These are phyloP conservation scores for Heliothis subflexa DNA, from an alignment of 1,140 invertebrate species.

Conservation along the genomic window DNA sequence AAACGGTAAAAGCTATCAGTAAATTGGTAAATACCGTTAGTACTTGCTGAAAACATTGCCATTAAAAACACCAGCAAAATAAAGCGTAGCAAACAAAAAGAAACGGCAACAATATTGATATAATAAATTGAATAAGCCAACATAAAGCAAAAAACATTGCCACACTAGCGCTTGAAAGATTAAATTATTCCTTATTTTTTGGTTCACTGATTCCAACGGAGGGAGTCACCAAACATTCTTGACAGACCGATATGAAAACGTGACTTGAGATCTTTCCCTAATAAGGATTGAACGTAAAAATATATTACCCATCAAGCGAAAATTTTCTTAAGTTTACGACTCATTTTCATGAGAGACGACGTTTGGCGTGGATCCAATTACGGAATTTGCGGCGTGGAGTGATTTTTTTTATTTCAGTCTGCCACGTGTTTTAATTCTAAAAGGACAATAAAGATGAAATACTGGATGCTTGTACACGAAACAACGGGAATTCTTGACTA, in stretches of 20 bases:
- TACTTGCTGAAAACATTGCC: too few relatives aligned
- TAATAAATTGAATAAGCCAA: slow-evolving; percentile 31
- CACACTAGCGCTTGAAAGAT: slow-evolving; percentile 27
- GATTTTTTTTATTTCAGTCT: slow-evolving; percentile 30
- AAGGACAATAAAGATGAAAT: slow-evolving; percentile 30
- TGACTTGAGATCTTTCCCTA: slow-evolving; percentile 35
- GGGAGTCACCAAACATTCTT: slow-evolving; percentile 34
- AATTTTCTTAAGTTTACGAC: slow-evolving; percentile 47
- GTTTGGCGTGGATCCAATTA: slow-evolving; percentile 45
- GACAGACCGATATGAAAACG: slow-evolving; percentile 45
- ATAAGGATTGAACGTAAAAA: slow-evolving; percentile 48
- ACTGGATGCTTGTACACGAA: slow-evolving; percentile 11
- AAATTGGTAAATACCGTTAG: too few relatives aligned
- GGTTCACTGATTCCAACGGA: slow-evolving; percentile 40
- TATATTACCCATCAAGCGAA: slow-evolving; percentile 43
- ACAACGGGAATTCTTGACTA: background rate
- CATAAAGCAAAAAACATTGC: slow-evolving; percentile 34
- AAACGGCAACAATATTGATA: slow-evolving; percentile 19
- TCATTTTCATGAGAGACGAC: slow-evolving; percentile 44
- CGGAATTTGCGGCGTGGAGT: slow-evolving; percentile 36
- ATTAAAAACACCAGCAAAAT: too few relatives aligned
- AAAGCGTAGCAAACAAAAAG: background rate
- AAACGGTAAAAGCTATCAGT: too few relatives aligned
- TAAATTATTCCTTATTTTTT: slow-evolving; percentile 47
- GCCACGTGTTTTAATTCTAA: slow-evolving; percentile 27